A percentile compares a stretch with the other conserved stretches of the same genome.
Evolutionary conservation across 1,140 invertebrate genomes (phyloP).

Genomic region (Cherax destructor): DNA sequence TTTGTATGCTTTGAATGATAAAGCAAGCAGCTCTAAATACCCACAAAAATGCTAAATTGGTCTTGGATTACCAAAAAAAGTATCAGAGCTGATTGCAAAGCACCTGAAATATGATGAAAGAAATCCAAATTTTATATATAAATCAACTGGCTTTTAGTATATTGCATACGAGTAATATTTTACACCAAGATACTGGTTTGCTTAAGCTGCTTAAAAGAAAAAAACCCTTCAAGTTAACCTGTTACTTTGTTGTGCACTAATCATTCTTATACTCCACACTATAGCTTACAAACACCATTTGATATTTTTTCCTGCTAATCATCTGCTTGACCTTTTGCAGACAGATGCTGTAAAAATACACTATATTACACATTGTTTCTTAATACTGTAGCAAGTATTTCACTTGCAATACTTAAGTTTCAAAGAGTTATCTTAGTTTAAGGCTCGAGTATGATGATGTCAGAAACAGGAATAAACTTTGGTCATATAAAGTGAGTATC

Average conservation of each 20-base stretch:
- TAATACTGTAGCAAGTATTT: no score
- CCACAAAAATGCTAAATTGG: not conserved
- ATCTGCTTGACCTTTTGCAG: not conserved
- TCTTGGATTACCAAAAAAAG: not conserved
- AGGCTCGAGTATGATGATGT: no score
- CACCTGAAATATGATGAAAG: not conserved
- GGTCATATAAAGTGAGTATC: no score
- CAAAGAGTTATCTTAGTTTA: no score
- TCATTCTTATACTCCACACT: no score
- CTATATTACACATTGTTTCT: not conserved
- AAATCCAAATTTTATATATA: slow-evolving; percentile 7
- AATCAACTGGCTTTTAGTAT: not conserved
- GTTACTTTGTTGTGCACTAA: no score
- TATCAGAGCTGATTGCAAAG: not conserved
- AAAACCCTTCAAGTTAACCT: not conserved
- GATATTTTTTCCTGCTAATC: not conserved
- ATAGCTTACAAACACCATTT: not conserved
- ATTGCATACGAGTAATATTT: not conserved
- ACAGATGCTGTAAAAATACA: not conserved
- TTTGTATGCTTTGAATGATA: not conserved
- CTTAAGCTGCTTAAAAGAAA: not conserved
- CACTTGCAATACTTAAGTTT: no score
- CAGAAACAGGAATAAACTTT: no score
- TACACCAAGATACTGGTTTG: not conserved
- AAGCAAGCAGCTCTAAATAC: not conserved